phyloP scores from a whole-genome alignment of 2,888 invertebrate genomes.

The Pocota personata region DNA sequence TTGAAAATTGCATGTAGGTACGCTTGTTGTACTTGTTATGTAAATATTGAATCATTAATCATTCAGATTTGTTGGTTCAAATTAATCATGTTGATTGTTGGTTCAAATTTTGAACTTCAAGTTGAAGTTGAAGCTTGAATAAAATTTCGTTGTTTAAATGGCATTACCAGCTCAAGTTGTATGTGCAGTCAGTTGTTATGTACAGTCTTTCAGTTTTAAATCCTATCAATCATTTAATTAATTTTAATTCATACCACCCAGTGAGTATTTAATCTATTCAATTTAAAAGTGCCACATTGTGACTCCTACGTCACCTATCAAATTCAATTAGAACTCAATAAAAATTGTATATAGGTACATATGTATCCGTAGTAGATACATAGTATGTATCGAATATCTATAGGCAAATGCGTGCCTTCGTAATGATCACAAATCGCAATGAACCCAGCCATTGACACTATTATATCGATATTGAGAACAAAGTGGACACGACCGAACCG shows the following conservation, averaged over 20 bases:
- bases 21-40: too few relatives aligned
- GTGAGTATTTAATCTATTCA: too few relatives aligned
- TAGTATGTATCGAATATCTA: not conserved
- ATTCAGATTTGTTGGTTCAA: too few relatives aligned
- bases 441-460: slow-evolving; percentile 51
- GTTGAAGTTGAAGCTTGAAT: too few relatives aligned
- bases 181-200: not conserved
- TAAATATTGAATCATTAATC: too few relatives aligned
- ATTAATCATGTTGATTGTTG: too few relatives aligned
- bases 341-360: not conserved
- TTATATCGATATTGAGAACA: slow-evolving; percentile 15
- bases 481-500: not conserved
- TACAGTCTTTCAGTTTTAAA: not conserved
- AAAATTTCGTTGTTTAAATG: not conserved
- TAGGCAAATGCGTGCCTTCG: slow-evolving; percentile 12
- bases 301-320: not conserved
- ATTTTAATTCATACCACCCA: not conserved
- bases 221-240: not conserved
- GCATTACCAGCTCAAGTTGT: not conserved
- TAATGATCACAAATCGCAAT: slow-evolving; percentile 21
- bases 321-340: slow-evolving; percentile 16
- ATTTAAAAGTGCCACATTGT: not conserved
- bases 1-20: too few relatives aligned
- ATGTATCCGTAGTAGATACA: not conserved
- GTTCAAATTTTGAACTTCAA: too few relatives aligned